Evolutionary conservation across 2,113 vertebrate species (phyloP).

Genomic region (Sebastes fasciatus): DNA sequence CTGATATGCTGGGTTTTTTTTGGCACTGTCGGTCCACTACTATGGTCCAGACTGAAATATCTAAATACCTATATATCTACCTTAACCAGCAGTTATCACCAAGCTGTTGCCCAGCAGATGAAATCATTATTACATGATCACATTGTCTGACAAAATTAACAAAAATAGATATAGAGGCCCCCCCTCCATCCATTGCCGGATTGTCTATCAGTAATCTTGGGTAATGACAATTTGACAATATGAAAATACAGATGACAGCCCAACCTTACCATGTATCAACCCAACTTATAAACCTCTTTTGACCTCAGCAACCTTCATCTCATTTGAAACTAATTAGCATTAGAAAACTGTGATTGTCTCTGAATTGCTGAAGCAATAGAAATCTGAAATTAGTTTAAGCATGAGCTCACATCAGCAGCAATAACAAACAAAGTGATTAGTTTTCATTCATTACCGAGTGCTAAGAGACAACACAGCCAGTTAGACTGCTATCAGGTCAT

Average conservation of each 20-base stretch:
- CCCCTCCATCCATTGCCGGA: background rate
- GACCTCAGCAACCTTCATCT: background rate
- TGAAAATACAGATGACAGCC: background rate
- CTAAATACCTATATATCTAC: too few relatives aligned
- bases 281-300: background rate
- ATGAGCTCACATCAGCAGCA: background rate
- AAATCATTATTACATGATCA: background rate
- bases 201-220: background rate
- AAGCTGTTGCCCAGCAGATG: background rate
- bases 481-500: too few relatives aligned
- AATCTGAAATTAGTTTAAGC: background rate
- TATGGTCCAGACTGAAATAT: background rate
- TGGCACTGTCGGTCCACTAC: background rate
- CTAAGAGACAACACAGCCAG: background rate
- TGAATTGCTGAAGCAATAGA: background rate
- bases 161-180: too few relatives aligned
- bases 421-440: constrained; percentile 28
- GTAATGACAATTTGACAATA: too few relatives aligned
- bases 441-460: constrained; percentile 1
- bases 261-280: background rate
- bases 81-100: background rate
- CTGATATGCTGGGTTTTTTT: background rate
- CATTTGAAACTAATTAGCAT: background rate
- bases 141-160: background rate
- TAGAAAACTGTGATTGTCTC: constrained; percentile 7